Evolutionary conservation across 2,888 invertebrate species (phyloP).

Genomic region (Galerucella pusilla): DNA sequence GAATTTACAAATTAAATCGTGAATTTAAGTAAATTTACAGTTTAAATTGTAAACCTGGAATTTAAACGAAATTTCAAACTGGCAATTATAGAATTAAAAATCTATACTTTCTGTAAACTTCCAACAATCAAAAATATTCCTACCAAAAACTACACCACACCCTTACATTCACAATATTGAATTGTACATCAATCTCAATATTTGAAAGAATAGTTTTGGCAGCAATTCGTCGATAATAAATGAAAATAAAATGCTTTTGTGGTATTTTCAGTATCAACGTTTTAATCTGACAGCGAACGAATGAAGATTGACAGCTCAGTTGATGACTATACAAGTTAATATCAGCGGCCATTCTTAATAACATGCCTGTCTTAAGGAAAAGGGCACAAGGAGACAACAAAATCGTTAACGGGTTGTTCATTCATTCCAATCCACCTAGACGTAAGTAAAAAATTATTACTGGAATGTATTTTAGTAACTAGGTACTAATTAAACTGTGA

Average conservation of each 20-base stretch:
- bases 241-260: neutral
- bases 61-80: too few relatives aligned
- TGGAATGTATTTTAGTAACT: too few relatives aligned
- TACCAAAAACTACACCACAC: neutral
- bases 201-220: neutral
- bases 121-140: too few relatives aligned
- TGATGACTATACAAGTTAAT: constrained; percentile 18
- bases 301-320: constrained; percentile 29
- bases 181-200: constrained; percentile 2
- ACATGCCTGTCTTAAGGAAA: constrained; percentile 52
- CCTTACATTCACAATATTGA: neutral
- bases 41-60: too few relatives aligned
- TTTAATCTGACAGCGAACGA: constrained; percentile 23
- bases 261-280: constrained; percentile 9
- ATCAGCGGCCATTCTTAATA: constrained; percentile 25
- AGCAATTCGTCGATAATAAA: neutral
- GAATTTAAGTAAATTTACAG: too few relatives aligned
- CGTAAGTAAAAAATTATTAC: constrained; percentile 64
- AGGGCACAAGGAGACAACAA: constrained; percentile 47
- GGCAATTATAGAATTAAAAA: too few relatives aligned
- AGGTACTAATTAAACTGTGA: too few relatives aligned
- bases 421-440: constrained; percentile 74
- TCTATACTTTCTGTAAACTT: too few relatives aligned
- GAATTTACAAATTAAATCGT: too few relatives aligned
- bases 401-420: constrained; percentile 68